Evolutionary conservation across 2,113 vertebrate genomes (phyloP).

Genomic region (Triplophysa dalaica): DNA sequence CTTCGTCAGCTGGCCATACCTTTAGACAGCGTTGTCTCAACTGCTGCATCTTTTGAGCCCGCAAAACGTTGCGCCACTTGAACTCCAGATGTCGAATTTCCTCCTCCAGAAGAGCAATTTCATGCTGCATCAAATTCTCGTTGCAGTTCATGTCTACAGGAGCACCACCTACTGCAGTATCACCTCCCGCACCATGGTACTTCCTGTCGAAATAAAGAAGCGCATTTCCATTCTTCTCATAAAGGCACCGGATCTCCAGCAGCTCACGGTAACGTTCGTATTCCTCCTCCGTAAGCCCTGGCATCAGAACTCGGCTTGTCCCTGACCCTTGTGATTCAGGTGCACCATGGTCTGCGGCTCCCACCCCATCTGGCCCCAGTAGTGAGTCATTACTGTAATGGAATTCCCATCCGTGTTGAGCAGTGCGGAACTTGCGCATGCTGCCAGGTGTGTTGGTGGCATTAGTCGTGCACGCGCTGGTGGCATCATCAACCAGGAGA

Average conservation of each 20-base stretch:
- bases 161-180: conserved; percentile 32
- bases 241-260: conserved; percentile 79
- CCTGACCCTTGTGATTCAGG: conserved; percentile 53
- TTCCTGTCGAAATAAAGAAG: conserved; percentile 13
- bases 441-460: conserved; percentile 76
- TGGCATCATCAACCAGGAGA: conserved; percentile 78
- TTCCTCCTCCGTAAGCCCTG: conserved; percentile 81
- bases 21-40: conserved; percentile 83
- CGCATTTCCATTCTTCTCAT: conserved; percentile 68
- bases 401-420: conserved; percentile 70
- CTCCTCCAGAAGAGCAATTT: conserved; percentile 83
- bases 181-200: conserved; percentile 11
- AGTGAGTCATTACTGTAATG: conserved; percentile 78
- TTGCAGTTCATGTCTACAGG: conserved; percentile 74
- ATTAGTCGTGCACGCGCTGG: conserved; percentile 74
- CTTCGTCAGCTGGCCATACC: conserved; percentile 83
- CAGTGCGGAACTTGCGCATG: conserved; percentile 69
- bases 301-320: conserved; percentile 65
- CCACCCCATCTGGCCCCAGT: conserved; percentile 63
- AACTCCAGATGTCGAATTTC: conserved; percentile 87
- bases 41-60: conserved; percentile 87
- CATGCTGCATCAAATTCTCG: conserved; percentile 71
- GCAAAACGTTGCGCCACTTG: conserved; percentile 83
- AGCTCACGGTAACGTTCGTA: conserved; percentile 81
- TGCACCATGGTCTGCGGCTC: conserved; percentile 46